Base-by-base conservation (phyloP, 2,113 vertebrate genomes). In the Felis catus region DNA sequence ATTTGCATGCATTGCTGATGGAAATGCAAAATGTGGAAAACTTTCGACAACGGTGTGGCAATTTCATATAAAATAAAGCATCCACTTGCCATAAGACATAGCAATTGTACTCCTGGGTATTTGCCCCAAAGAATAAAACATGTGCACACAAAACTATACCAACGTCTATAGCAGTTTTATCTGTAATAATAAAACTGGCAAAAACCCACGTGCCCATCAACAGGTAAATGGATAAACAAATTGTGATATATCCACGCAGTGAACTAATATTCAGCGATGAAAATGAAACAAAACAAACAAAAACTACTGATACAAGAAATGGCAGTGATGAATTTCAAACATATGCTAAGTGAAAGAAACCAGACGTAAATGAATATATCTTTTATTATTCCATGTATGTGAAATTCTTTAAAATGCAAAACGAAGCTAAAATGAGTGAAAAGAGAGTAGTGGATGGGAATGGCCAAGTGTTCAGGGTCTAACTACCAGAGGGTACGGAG, bases 51-150 rank as follows among this genome's bases (percentile, higher is more conserved):
- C 4, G 58, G 48, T 36, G 63, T 61, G 31, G 21, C 33, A 39
- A 61, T 78, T 90, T 91, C 71, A 53, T 8, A 15, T 29, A 53
- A 96, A 92, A 16, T 66, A 87, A 88, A 96, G 27, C 21, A 55
- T 39, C 23, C 27, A 14, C 23, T 85, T 55, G 61, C 41, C 66
- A 48, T 23, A 21, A 13, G 63, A 95, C 66, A 79, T 7, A 51
- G 55, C 33, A 39, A 33, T 61, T 53, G 45, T 39, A 87, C 33
- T 70, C 83, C 70, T 94, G 73, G 79, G 48, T 70, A 76, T 93
- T 85, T 96, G 19, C 48, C 91, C 92, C 89, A 63, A 82, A 74
- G 82, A 89, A 96, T 55, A 92, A 92, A 89, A 84, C 78, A 95
- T 94, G 87, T 82, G 68, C 76, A 87, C 53, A 74, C 48, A 82